Evolutionary conservation across 2,113 vertebrate species (phyloP).

Genomic region (Corvus hawaiiensis): DNA sequence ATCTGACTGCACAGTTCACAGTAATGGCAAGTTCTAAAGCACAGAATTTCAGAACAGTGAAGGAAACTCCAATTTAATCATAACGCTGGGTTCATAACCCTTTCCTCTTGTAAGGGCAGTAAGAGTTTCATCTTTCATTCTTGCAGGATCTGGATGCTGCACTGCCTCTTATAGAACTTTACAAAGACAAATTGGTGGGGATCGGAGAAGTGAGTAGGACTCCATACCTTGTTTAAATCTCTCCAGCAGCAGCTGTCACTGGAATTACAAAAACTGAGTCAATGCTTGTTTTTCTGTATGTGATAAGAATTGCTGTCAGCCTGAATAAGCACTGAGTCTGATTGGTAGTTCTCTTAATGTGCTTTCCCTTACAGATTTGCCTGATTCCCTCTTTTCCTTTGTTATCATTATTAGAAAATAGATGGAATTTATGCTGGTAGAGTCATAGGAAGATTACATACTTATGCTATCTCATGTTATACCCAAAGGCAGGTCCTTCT

Average conservation of each 20-base stretch:
- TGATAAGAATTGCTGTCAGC: background rate
- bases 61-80: background rate
- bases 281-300: background rate
- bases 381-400: background rate
- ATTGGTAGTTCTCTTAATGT: background rate
- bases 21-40: background rate
- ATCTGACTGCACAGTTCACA: rapidly evolving
- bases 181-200: constrained; percentile 86
- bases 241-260: background rate
- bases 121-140: background rate
- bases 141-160: constrained; percentile 88
- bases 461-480: background rate
- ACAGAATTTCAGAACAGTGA: background rate
- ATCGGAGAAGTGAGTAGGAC: constrained; percentile 86
- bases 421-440: background rate
- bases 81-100: background rate
- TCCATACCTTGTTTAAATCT: background rate
- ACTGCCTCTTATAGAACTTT: constrained; percentile 86
- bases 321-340: background rate
- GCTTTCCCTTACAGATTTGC: background rate
- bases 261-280: background rate
- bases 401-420: background rate
- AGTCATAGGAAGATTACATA: background rate
- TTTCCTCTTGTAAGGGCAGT: background rate
- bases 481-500: background rate